Percentiles rank a stretch among this genome's conserved stretches.
Conservation (phyloP, 2,797 vertebrate species). For the Hipposideros larvatus region DNA sequence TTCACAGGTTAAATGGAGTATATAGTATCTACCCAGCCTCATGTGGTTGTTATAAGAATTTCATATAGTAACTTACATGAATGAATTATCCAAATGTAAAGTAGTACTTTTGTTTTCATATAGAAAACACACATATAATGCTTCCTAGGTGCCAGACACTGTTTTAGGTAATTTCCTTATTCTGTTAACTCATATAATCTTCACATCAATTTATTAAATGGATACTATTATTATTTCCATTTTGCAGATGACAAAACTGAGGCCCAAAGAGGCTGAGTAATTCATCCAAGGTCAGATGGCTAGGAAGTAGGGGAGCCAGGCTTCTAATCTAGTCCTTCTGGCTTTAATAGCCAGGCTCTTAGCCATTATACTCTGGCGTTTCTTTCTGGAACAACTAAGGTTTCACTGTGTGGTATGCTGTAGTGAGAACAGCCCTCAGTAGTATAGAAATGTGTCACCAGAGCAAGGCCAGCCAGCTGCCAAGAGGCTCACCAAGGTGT, state of each 20-base stretch:
- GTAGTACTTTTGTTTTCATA: neutral
- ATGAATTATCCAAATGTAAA: slow-evolving; percentile 21
- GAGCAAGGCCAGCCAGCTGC: neutral
- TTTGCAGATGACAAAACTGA: slow-evolving; percentile 59
- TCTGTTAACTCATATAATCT: neutral
- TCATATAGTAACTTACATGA: slow-evolving; percentile 1
- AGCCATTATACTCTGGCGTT: neutral
- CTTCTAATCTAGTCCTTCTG: neutral
- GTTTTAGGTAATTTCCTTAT: slow-evolving; percentile 3
- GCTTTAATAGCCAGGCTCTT: neutral
- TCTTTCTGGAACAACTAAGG: neutral
- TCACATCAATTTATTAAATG: neutral
- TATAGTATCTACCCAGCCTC: neutral
- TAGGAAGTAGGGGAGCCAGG: neutral
- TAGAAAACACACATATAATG: neutral
- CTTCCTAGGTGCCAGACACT: neutral
- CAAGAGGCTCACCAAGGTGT: neutral
- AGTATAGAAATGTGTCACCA: neutral
- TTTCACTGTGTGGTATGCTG: neutral
- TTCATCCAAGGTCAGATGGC: neutral
- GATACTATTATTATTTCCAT: slow-evolving; percentile 19
- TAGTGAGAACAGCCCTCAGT: neutral
- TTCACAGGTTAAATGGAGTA: slow-evolving; percentile 30
- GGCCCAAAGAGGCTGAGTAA: neutral
- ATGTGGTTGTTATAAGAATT: neutral